Conservation (phyloP, 1,140 invertebrate species). For the Drosophila tani region DNA sequence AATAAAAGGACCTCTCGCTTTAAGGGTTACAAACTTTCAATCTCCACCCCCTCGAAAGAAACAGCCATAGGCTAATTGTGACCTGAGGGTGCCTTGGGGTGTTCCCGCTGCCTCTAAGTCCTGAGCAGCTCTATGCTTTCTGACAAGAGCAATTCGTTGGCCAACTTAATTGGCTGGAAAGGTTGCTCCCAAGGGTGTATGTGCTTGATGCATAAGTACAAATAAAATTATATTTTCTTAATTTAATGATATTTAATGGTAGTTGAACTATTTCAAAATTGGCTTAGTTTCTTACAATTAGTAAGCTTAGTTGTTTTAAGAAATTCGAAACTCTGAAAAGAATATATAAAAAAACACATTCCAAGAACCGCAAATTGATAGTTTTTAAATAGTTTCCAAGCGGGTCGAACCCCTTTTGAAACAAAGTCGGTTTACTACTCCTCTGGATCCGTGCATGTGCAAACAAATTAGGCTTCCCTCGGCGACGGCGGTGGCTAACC, state of each 20-base stretch:
- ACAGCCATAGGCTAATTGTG: slow-evolving; percentile 58
- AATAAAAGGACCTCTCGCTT: slow-evolving; percentile 44
- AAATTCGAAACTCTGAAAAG: neutral
- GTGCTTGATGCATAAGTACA: neutral
- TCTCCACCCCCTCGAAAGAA: slow-evolving; percentile 5
- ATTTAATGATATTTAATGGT: too few relatives aligned
- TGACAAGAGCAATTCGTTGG: slow-evolving; percentile 50
- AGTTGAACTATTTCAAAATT: neutral
- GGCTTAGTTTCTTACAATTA: neutral
- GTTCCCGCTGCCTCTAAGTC: slow-evolving; percentile 9
- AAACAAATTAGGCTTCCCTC: slow-evolving; percentile 75
- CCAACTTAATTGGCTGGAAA: slow-evolving; percentile 65
- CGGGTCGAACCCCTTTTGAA: neutral
- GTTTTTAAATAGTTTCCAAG: neutral
- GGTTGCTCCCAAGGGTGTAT: slow-evolving; percentile 18
- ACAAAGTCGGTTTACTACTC: slow-evolving; percentile 6
- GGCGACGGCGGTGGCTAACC: slow-evolving; percentile 55
- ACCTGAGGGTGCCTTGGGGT: slow-evolving; percentile 60
- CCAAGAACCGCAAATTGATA: neutral
- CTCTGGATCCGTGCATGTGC: slow-evolving; percentile 23
- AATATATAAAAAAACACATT: neutral
- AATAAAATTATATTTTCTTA: too few relatives aligned
- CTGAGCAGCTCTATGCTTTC: slow-evolving; percentile 4
- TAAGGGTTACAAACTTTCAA: slow-evolving; percentile 69
- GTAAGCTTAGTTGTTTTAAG: neutral